Conservation (phyloP, 2,888 invertebrate species). For the Rugalucina vietnamica region DNA sequence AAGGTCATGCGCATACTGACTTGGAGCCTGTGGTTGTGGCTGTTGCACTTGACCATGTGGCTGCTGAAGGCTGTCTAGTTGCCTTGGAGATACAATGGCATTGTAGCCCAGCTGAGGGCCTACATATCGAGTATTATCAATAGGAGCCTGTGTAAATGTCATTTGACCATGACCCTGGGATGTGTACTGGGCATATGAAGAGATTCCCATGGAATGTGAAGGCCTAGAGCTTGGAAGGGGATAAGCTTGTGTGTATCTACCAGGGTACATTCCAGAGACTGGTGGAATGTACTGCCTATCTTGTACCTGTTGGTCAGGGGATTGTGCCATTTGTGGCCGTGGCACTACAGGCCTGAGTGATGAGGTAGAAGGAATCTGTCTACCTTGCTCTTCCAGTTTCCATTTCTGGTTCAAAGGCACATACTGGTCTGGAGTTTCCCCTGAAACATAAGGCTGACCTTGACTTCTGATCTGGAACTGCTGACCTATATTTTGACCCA, state of each 20-base stretch:
- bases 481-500: not conserved
- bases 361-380: conserved; percentile 13
- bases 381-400: conserved; percentile 42
- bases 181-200: not conserved
- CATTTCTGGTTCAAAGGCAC: conserved; percentile 59
- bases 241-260: not conserved
- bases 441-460: not conserved
- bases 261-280: not conserved
- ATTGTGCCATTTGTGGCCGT: conserved; percentile 28
- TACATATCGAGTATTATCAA: not conserved
- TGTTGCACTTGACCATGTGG: not conserved
- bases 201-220: not conserved
- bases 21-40: not conserved
- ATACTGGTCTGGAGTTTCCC: conserved; percentile 35
- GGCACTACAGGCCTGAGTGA: not conserved
- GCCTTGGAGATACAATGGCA: not conserved
- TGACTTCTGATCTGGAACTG: conserved; percentile 17
- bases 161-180: not conserved
- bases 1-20: conserved; percentile 7
- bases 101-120: not conserved
- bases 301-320: not conserved
- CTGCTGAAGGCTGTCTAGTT: not conserved
- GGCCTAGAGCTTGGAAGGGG: not conserved
- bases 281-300: not conserved
- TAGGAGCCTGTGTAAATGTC: not conserved